Conservation (phyloP, 2,888 invertebrate species). For the Plebejus anna region DNA sequence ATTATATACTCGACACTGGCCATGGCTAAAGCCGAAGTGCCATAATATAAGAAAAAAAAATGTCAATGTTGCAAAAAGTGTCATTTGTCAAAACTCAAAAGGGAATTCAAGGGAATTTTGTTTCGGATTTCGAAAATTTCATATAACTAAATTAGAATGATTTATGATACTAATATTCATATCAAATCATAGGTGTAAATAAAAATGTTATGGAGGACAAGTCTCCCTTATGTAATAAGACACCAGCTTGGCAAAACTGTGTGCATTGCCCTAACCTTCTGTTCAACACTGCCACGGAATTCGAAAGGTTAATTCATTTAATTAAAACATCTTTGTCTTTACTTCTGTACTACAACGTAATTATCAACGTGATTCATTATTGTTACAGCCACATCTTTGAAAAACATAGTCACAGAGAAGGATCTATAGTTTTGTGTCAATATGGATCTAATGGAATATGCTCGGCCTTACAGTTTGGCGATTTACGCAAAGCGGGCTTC, state of each 20-base stretch:
- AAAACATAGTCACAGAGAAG: conserved; percentile 90
- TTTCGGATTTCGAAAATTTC: neutral
- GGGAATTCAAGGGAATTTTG: neutral
- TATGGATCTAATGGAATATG: conserved; percentile 94
- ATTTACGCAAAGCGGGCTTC: conserved; percentile 92
- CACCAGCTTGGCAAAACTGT: conserved; percentile 81
- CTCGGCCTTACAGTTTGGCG: conserved; percentile 92
- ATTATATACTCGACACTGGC: too few relatives aligned
- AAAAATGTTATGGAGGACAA: conserved; percentile 77
- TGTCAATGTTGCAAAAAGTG: conserved; percentile 1
- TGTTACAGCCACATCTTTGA: conserved; percentile 86
- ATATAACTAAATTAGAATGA: conserved; percentile 34
- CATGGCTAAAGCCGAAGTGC: too few relatives aligned
- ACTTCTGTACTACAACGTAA: conserved; percentile 1
- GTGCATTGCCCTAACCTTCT: conserved; percentile 80
- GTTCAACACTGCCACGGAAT: conserved; percentile 79
- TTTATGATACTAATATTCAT: conserved; percentile 39
- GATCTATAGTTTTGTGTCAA: conserved; percentile 91
- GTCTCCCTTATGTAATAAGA: conserved; percentile 52
- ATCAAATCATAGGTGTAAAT: conserved; percentile 34
- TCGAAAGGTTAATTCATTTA: conserved; percentile 74
- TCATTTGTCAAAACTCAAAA: neutral
- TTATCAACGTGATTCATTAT: conserved; percentile 30
- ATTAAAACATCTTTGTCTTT: conserved; percentile 26
- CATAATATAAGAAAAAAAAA: neutral